Conservation (phyloP, 2,797 vertebrate genomes). For the Bradypodion ventrale region DNA sequence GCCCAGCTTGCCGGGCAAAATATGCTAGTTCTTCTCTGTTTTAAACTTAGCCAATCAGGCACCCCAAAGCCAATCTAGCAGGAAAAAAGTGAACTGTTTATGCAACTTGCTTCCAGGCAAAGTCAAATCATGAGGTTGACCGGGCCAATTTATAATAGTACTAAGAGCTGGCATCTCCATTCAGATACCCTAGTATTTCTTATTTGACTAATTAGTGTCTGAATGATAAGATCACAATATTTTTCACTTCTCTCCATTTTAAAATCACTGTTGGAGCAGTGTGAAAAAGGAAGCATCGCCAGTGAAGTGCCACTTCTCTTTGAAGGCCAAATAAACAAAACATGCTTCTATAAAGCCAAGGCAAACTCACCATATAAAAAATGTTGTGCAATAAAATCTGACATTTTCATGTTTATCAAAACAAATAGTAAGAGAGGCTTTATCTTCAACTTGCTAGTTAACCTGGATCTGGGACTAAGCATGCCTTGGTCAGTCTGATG, state of each 20-base stretch:
- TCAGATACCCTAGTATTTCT: not conserved
- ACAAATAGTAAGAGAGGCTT: not conserved
- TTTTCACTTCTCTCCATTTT: constrained; percentile 29
- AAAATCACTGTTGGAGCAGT: not conserved
- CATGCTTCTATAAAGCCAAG: constrained; percentile 34
- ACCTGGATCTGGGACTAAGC: not conserved
- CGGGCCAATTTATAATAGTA: not conserved
- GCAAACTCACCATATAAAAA: constrained; percentile 59
- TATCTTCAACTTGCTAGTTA: not conserved
- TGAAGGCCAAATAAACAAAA: constrained; percentile 21
- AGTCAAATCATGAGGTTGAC: not conserved
- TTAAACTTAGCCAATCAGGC: not conserved
- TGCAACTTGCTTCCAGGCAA: not conserved
- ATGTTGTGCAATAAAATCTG: too few relatives aligned
- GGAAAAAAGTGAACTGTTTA: not conserved
- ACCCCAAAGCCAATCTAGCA: not conserved
- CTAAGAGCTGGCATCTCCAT: not conserved
- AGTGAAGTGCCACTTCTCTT: not conserved
- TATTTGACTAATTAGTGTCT: not conserved
- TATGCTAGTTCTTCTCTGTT: not conserved
- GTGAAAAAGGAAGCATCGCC: not conserved
- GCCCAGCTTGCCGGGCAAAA: too few relatives aligned
- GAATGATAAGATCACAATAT: not conserved
- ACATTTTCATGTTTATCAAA: not conserved
- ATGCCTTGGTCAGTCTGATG: not conserved